Base-by-base conservation (phyloP, 2,113 vertebrate species). In the Rhea pennata region DNA sequence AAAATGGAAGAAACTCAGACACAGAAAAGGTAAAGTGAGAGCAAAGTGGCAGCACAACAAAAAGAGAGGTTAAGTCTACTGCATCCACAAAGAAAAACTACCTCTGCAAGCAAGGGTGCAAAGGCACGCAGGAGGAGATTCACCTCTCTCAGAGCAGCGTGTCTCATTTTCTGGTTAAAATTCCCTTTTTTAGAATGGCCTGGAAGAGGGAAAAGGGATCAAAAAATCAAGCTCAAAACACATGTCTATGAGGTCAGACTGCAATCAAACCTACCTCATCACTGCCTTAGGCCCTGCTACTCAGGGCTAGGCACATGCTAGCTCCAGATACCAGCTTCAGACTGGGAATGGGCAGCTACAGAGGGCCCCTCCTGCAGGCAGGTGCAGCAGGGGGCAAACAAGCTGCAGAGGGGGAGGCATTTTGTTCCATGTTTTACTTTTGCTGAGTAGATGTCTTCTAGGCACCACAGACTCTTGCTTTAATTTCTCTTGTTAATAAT, bases 361-460 rank as follows among this genome's bases (percentile, higher is more conserved):
- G 20, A 46, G 61, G 22, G 66, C 19, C 51, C 22, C 44, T 50
- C 61, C 74, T 36, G 15, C 33, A 74, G 66, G 69, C 46, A 53
- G 39, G 58, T 88, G 81, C 74, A 91, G 87, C 42, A 5, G 1
- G 66, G 59, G 44, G 51, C 36, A 36, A 93, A 92, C 10, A 75
- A 78, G 56, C 11, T 79, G 79, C 31, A 20, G 58, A 83, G 53
- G 27, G 71, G 9, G 81, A 51, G 8, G 13, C 74, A 15, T 44
- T 58, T 53, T 65, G 66, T 64, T 96, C 6, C 66, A 15, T 10
- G 48, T 53, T 95, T 36, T 36, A 36, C 36, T 36, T 84, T 76
- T 19, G 19, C 33, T 50, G 31, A 95, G 73, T 79, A 93, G 95
- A 95, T 96, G 84, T 80, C 93, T 94, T 73, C 65, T 51, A 85